These are phyloP conservation scores for Anticlea derivata DNA, from an alignment of 2,888 invertebrate species.

Conservation along the genomic window DNA sequence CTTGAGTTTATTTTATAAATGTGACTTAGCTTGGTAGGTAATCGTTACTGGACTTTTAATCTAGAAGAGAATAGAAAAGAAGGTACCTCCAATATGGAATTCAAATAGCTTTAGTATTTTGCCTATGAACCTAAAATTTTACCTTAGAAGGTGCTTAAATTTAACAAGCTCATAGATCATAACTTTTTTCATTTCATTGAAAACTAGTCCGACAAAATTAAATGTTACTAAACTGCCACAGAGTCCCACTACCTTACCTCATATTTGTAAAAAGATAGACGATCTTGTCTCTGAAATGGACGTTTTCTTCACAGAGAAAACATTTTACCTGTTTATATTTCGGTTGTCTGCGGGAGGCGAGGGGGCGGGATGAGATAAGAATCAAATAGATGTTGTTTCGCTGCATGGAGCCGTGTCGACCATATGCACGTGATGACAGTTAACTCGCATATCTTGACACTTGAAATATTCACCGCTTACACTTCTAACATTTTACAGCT, in stretches of 20 bases:
- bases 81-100: too few relatives aligned
- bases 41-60: too few relatives aligned
- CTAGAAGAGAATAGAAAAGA: too few relatives aligned
- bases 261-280: slow-evolving; percentile 59
- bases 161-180: slow-evolving; percentile 21
- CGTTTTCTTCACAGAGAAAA: slow-evolving; percentile 70
- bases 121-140: too few relatives aligned
- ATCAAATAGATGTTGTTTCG: slow-evolving; percentile 84
- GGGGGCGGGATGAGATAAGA: slow-evolving; percentile 71
- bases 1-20: slow-evolving; percentile 17
- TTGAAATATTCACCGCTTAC: slow-evolving; percentile 43
- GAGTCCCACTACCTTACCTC: slow-evolving; percentile 38
- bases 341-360: slow-evolving; percentile 57
- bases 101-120: too few relatives aligned
- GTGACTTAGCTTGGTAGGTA: slow-evolving; percentile 10
- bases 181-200: slow-evolving; percentile 34
- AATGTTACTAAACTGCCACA: slow-evolving; percentile 42
- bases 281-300: slow-evolving; percentile 67
- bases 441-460: slow-evolving; percentile 70
- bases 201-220: slow-evolving; percentile 31
- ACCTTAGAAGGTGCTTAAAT: not conserved
- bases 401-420: slow-evolving; percentile 71
- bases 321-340: slow-evolving; percentile 77
- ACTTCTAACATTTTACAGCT: slow-evolving; percentile 30
- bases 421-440: slow-evolving; percentile 75